A percentile compares a stretch with the other conserved stretches of the same genome.
These are phyloP conservation scores for Apis laboriosa DNA, from an alignment of 1,140 invertebrate species.

Conservation along the genomic window DNA sequence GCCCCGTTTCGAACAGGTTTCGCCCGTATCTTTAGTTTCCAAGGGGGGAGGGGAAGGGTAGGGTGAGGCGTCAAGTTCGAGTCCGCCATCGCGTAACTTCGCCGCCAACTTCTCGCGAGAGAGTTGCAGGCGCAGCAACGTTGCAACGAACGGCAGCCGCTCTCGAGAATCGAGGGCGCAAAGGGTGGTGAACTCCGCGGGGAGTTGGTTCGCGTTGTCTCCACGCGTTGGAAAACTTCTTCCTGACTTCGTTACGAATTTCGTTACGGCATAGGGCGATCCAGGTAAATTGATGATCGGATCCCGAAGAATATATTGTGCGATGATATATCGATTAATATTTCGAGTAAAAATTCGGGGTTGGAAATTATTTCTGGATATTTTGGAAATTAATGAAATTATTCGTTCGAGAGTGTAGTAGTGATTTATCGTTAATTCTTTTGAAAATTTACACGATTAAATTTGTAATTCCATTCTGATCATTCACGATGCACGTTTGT, in stretches of 20 bases:
- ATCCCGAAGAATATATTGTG: too few relatives aligned
- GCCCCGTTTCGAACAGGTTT: background rate
- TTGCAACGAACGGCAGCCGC: slow-evolving; percentile 14
- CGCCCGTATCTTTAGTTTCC: slow-evolving; percentile 7
- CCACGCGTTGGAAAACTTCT: background rate
- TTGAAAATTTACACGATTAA: too few relatives aligned
- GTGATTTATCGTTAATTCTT: too few relatives aligned
- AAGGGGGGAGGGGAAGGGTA: background rate
- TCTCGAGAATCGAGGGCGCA: background rate
- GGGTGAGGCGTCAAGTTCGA: background rate
- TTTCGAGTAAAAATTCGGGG: too few relatives aligned
- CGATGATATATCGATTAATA: too few relatives aligned
- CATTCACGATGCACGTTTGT: too few relatives aligned
- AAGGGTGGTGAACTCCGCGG: background rate
- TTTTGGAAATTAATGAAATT: too few relatives aligned
- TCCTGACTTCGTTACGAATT: background rate
- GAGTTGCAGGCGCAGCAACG: background rate
- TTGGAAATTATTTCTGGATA: too few relatives aligned
- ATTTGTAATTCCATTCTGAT: too few relatives aligned
- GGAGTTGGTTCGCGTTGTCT: too few relatives aligned
- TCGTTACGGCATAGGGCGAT: background rate
- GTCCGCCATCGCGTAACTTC: slow-evolving; percentile 21
- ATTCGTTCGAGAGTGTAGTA: too few relatives aligned
- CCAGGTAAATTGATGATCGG: too few relatives aligned
- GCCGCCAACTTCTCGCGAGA: slow-evolving; percentile 11